Evolutionary conservation across 2,113 vertebrate genomes (phyloP), one percentile per base, ranked within the genome.

Genomic region (Coptodon bakossiorum): DNA sequence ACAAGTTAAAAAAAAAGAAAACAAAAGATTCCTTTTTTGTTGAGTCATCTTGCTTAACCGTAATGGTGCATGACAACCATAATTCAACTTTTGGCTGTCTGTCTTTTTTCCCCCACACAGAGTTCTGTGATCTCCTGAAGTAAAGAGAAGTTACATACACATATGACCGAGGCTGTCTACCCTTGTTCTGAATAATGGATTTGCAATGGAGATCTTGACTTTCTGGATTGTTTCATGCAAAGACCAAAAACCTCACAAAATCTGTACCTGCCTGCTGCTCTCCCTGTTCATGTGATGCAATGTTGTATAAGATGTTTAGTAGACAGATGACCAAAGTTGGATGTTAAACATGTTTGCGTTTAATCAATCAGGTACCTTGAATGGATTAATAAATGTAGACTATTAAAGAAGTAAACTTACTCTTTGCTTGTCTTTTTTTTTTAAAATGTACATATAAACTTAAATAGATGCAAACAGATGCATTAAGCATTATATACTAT

Each of bases 101-200:
- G 36, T 57, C 11, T 56, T 88, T 56, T 79, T 36, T 6, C 38
- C 79, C 45, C 45, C 43, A 40, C 81, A 34, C 95, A 97, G 97
- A 97, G 83, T 98, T 97, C 95, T 96, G 95, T 63, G 48, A 88
- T 48, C 95, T 96, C 86, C 93, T 97, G 88, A 95, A 97, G 80
- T 96, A 87, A 95, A 89, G 27, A 90, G 11, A 82, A 85, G 4
- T 16, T 61, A 19, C 12, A n/a, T 6, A 66, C 73, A 29, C 12
- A 8, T 7, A 8, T 4, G 22, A 36, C 52, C 22, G 3, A 3
- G 17, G 40, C 84, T 57, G 10, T 76, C 63, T 61, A 31, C 82
- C 85, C 87, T 53, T 54, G 1, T 82, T 59, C 61, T 82, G 17
- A 90, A 85, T 24, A n/a, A 80, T 13, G n/a, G 50, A 36, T 68